Evolutionary conservation across 2,113 vertebrate genomes (phyloP), one percentile per base, ranked within the genome.

Genomic region (Seriola rivoliana): DNA sequence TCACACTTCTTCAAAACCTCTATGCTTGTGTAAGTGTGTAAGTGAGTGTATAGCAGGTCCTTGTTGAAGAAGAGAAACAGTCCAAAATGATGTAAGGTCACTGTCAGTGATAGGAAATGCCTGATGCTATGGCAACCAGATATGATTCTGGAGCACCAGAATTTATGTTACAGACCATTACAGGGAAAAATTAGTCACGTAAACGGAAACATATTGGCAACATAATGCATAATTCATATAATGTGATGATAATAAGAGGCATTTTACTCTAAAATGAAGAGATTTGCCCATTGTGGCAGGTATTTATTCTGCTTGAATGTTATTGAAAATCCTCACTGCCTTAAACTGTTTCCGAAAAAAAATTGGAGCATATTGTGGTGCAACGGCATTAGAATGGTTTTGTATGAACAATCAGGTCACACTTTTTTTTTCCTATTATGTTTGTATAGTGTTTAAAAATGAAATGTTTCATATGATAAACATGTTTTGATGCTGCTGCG

Each of bases 401-500:
- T n/a, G 9, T 52, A 60, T 46, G 29, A 70, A 55, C 55, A 78
- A 42, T 25, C 19, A 72, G 5, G 54, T 55, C 46, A n/a, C 17
- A 4, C 5, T 48, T 50, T 62, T 50, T 62, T 29, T 52, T 40
- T 7, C 8, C 25, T 38, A 16, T 63, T 79, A 38, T 44, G 11
- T 34, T 3, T 59, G 16, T 34, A 2, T 25, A 8, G 13, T 57
- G 25, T 54, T 67, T 34, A 4, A 32, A 19, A 74, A 75, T 63
- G 32, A 55, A 77, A 68, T 1, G n/a, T 64, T 68, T 60, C 62
- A 68, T 34, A 50, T 76, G 55, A 68, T 72, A 79, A 57, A 82
- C 48, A 84, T 78, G 67, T 55, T 84, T 84, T 81, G 71, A 66
- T 70, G 42, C 16, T n/a, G 38, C 50, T 29, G 50, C 60, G 85